Conservation (phyloP, 2,888 invertebrate genomes). For the Catonia carolina region DNA sequence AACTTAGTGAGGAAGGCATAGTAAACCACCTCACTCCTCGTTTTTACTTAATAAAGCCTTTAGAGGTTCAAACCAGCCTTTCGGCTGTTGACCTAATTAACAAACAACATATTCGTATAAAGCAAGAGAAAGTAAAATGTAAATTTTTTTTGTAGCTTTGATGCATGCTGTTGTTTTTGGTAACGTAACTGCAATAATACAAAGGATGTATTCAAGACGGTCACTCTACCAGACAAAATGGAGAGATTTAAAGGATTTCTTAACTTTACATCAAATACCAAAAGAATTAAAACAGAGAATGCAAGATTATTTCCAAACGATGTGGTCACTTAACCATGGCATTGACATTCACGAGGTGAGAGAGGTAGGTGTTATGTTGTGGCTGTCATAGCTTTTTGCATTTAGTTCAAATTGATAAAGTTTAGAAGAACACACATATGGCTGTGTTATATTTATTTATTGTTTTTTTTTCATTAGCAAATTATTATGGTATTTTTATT, state of each 20-base stretch:
- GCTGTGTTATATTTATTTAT: background rate
- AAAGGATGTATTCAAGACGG: constrained; percentile 89
- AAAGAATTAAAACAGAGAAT: constrained; percentile 91
- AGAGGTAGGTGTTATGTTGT: constrained; percentile 30
- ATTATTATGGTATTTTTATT: background rate
- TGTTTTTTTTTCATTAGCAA: background rate
- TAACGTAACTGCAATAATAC: constrained; percentile 95
- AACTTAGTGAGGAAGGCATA: too few species aligned
- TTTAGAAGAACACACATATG: background rate
- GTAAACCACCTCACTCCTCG: too few species aligned
- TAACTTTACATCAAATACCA: constrained; percentile 89
- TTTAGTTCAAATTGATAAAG: background rate
- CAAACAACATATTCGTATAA: too few species aligned
- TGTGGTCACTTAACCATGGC: constrained; percentile 96
- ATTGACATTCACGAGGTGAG: constrained; percentile 92
- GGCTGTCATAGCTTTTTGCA: constrained; percentile 8
- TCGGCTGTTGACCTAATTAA: too few species aligned
- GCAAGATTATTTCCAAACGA: constrained; percentile 96
- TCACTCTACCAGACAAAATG: constrained; percentile 93
- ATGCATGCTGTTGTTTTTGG: constrained; percentile 98
- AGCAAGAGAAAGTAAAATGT: too few species aligned
- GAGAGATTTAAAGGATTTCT: constrained; percentile 92
- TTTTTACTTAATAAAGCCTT: too few species aligned
- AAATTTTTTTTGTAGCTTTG: constrained; percentile 61
- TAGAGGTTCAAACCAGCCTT: too few species aligned